Conservation (phyloP, 2,113 vertebrate genomes). For the Gymnorhina tibicen region DNA sequence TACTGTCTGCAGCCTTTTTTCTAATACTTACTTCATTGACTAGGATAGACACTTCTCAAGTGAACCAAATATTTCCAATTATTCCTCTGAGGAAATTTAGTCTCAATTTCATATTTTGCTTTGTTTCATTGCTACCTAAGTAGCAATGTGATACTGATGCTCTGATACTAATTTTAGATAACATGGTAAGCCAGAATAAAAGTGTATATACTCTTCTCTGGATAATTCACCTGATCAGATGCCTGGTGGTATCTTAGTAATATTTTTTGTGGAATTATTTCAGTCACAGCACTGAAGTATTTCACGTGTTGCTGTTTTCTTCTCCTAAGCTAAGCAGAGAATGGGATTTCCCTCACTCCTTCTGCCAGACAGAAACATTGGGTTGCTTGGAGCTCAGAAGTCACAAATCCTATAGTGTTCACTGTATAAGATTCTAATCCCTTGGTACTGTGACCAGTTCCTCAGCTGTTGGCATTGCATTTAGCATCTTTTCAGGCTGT, state of each 20-base stretch:
- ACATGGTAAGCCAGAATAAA: not conserved
- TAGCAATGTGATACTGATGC: not conserved
- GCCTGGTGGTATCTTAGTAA: not conserved
- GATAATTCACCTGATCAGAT: not conserved
- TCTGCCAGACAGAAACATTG: not conserved
- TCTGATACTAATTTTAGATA: not conserved
- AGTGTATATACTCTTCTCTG: not conserved
- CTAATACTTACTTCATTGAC: not conserved
- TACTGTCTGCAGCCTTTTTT: not conserved
- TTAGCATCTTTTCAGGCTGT: not conserved
- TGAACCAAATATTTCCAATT: not conserved
- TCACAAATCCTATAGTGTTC: not conserved
- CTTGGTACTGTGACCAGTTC: not conserved
- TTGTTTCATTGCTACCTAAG: not conserved
- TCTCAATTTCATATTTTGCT: not conserved
- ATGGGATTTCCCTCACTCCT: not conserved
- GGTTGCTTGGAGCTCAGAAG: not conserved
- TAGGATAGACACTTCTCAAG: not conserved
- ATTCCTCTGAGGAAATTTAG: not conserved
- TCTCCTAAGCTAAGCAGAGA: not conserved
- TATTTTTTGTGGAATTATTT: not conserved
- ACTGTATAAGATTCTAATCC: not conserved
- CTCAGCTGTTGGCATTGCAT: not conserved
- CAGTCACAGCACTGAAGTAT: not conserved
- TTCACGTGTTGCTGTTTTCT: not conserved